phyloP scores from a whole-genome alignment of 2,888 invertebrate genomes.

The Tachina fera region DNA sequence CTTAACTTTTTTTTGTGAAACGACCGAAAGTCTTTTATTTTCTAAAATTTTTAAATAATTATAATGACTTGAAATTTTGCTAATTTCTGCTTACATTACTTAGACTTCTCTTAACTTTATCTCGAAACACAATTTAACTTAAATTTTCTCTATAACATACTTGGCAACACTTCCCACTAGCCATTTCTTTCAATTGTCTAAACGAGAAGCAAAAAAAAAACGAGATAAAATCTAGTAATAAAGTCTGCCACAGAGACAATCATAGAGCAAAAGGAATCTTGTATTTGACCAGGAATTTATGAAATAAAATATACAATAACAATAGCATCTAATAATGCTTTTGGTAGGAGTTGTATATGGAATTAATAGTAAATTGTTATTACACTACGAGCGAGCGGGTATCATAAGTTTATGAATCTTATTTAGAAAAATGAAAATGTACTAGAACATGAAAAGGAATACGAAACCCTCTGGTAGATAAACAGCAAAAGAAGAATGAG shows the following conservation, averaged over 20 bases:
- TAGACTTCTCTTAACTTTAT: too few relatives aligned
- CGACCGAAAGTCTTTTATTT: too few relatives aligned
- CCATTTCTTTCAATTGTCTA: constrained; percentile 65
- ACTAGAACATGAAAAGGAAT: constrained; percentile 4
- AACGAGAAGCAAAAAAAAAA: constrained; percentile 20
- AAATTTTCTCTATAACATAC: background rate
- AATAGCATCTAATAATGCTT: background rate
- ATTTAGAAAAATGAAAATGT: constrained; percentile 39
- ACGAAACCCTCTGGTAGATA: constrained; percentile 17
- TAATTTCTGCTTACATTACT: too few relatives aligned
- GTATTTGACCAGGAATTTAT: constrained; percentile 20
- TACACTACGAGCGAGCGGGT: constrained; percentile 17
- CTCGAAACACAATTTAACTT: too few relatives aligned
- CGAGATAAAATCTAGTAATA: background rate
- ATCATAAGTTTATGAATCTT: constrained; percentile 68
- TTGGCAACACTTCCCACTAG: constrained; percentile 20
- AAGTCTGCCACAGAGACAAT: constrained; percentile 39
- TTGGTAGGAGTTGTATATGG: background rate
- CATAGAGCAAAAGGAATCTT: constrained; percentile 20
- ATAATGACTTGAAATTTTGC: too few relatives aligned
- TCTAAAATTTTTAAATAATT: too few relatives aligned
- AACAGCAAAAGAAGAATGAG: constrained; percentile 1
- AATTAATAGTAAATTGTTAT: constrained; percentile 66
- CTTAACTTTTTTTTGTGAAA: too few relatives aligned
- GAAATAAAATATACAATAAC: constrained; percentile 29